Conservation (phyloP, 1,140 invertebrate species). For the Ridgeia piscesae region DNA sequence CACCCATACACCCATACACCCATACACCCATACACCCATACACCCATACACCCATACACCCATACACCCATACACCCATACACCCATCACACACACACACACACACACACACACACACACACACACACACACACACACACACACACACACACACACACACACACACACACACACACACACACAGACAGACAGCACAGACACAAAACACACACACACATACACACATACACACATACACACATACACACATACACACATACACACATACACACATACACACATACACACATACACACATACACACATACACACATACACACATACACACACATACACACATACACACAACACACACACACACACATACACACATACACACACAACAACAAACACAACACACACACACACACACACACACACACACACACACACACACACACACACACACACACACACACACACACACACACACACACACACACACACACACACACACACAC, state of each 20-base stretch:
- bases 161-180: too few relatives aligned
- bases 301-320: not conserved
- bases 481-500: not conserved
- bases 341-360: not conserved
- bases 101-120: too few relatives aligned
- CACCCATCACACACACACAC: too few relatives aligned
- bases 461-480: not conserved
- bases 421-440: not conserved
- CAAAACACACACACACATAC: not conserved
- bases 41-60: too few relatives aligned
- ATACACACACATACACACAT: not conserved
- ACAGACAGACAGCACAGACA: too few relatives aligned
- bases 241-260: not conserved
- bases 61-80: too few relatives aligned
- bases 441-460: not conserved
- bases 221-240: not conserved
- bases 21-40: too few relatives aligned
- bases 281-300: not conserved
- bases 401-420: not conserved
- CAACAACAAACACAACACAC: too few relatives aligned
- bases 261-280: not conserved
- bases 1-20: too few relatives aligned
- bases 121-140: too few relatives aligned
- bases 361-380: too few relatives aligned
- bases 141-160: too few relatives aligned